Conservation (phyloP, 2,797 vertebrate species). For the Staurois parvus region DNA sequence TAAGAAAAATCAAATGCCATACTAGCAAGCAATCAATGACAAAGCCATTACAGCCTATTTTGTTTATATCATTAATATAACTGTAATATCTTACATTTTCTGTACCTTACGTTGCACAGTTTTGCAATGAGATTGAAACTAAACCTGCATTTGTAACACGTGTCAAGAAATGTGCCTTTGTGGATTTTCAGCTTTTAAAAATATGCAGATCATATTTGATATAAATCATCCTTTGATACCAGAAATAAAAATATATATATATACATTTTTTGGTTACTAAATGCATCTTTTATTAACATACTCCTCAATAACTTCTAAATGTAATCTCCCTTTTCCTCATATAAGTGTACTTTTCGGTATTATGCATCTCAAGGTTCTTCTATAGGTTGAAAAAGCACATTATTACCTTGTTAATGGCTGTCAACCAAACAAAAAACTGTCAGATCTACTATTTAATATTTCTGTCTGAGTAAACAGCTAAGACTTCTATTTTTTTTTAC, state of each 20-base stretch:
- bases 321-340: too few species aligned
- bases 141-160: conserved; percentile 9
- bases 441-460: too few species aligned
- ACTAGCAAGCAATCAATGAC: neutral
- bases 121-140: conserved; percentile 1
- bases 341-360: too few species aligned
- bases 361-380: too few species aligned
- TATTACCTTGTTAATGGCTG: too few species aligned
- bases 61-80: conserved; percentile 17
- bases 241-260: conserved; percentile 16
- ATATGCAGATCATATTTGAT: conserved; percentile 43
- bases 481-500: too few species aligned
- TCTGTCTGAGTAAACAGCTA: too few species aligned
- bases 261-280: neutral
- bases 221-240: conserved; percentile 40
- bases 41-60: conserved; percentile 4
- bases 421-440: too few species aligned
- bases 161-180: conserved; percentile 45
- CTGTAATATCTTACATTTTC: neutral
- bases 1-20: neutral
- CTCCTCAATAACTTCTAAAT: too few species aligned
- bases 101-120: conserved; percentile 22
- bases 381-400: too few species aligned
- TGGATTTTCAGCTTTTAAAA: conserved; percentile 20
- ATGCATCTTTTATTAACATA: too few species aligned